A percentile compares a stretch with the other conserved stretches of the same genome.
phyloP scores from a whole-genome alignment of 2,888 invertebrate species.

The Megamerina dolium region DNA sequence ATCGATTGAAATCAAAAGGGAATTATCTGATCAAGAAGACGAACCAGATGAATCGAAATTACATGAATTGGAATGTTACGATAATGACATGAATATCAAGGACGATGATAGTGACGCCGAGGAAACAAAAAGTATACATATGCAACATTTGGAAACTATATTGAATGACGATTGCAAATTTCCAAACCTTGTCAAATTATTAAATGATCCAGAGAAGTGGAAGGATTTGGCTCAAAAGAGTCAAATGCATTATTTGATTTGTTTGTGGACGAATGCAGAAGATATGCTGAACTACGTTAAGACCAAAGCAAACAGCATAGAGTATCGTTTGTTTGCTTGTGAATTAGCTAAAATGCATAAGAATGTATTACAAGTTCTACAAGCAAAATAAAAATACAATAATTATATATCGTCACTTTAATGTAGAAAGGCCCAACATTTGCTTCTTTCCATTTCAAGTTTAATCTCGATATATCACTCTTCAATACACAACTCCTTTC shows the following conservation, averaged over 20 bases:
- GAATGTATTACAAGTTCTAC: conserved; percentile 11
- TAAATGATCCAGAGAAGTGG: conserved; percentile 57
- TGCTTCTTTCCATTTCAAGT: neutral
- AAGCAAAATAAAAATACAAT: neutral
- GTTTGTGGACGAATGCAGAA: conserved; percentile 55
- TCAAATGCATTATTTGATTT: conserved; percentile 51
- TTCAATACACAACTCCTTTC: too few relatives aligned
- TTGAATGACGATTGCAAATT: conserved; percentile 41
- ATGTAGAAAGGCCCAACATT: too few relatives aligned
- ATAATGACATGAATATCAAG: neutral
- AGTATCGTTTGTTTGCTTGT: conserved; percentile 24
- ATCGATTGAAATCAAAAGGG: conserved; percentile 18
- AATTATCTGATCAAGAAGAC: conserved; percentile 12
- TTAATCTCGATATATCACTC: neutral
- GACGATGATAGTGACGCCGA: conserved; percentile 4
- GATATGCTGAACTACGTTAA: conserved; percentile 53
- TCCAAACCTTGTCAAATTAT: conserved; percentile 43
- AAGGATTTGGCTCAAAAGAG: conserved; percentile 54
- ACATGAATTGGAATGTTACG: neutral
- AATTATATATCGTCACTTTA: too few relatives aligned
- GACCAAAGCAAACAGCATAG: conserved; percentile 24
- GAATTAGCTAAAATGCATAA: conserved; percentile 25
- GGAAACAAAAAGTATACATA: conserved; percentile 12
- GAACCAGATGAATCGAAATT: conserved; percentile 9
- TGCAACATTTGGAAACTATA: conserved; percentile 26